Conservation (phyloP, 1,140 invertebrate genomes). For the Drosophila tani region DNA sequence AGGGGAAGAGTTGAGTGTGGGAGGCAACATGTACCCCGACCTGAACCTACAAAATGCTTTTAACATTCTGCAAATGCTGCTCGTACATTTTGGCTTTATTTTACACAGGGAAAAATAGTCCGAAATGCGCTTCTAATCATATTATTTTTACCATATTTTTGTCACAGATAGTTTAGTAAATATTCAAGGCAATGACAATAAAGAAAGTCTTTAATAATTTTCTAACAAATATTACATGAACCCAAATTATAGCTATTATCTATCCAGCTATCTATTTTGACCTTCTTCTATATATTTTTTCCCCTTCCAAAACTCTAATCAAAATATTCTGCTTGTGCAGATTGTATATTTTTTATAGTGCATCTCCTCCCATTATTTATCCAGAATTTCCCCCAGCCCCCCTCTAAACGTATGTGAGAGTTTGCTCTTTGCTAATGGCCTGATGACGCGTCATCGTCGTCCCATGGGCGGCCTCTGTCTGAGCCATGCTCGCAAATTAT, state of each 20-base stretch:
- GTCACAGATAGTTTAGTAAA: too few species aligned
- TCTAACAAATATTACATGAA: neutral
- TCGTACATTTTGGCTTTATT: slow-evolving; percentile 56
- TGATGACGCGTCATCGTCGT: slow-evolving; percentile 49
- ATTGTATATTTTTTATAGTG: neutral
- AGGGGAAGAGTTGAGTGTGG: neutral
- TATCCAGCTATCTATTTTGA: too few species aligned
- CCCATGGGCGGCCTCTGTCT: slow-evolving; percentile 54
- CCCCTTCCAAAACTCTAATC: too few species aligned
- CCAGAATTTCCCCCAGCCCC: neutral
- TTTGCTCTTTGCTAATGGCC: slow-evolving; percentile 68
- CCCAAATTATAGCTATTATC: too few species aligned
- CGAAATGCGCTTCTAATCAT: too few species aligned
- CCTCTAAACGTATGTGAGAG: slow-evolving; percentile 16
- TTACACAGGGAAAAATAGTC: slow-evolving; percentile 1
- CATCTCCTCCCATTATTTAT: slow-evolving; percentile 1
- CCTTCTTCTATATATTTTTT: neutral
- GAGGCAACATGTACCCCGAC: slow-evolving; percentile 11
- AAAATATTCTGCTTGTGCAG: too few species aligned
- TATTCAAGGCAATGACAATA: too few species aligned
- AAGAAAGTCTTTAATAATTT: neutral
- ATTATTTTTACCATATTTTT: neutral
- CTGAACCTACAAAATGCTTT: slow-evolving; percentile 69
- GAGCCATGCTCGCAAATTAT: slow-evolving; percentile 66
- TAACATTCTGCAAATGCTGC: slow-evolving; percentile 67